A percentile compares a stretch with the other conserved stretches of the same genome.
These are phyloP conservation scores for Harpalus rufipes DNA, from an alignment of 2,888 invertebrate genomes.

Conservation along the genomic window DNA sequence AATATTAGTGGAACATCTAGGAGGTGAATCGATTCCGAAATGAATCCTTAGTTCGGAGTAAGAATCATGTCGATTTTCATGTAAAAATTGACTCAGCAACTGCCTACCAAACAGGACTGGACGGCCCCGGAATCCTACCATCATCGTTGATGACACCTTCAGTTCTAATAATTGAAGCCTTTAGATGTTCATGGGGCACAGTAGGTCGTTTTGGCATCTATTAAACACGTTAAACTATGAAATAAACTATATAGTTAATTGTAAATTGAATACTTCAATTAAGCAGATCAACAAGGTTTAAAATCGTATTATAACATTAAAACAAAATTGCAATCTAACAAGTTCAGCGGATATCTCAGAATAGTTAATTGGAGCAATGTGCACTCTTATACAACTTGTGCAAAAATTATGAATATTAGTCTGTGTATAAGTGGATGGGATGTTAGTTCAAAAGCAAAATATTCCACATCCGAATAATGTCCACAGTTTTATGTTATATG, in stretches of 20 bases:
- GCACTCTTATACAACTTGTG: too few relatives aligned
- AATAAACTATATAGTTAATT: slow-evolving; percentile 1
- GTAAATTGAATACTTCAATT: neutral
- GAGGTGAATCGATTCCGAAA: slow-evolving; percentile 15
- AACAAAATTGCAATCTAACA: too few relatives aligned
- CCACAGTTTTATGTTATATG: too few relatives aligned
- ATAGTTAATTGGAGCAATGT: too few relatives aligned
- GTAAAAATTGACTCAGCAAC: neutral
- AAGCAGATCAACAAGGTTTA: neutral
- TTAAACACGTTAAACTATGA: slow-evolving; percentile 2
- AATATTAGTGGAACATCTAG: neutral
- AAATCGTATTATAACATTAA: too few relatives aligned
- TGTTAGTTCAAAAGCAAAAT: too few relatives aligned
- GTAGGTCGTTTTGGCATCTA: slow-evolving; percentile 10
- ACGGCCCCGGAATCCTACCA: slow-evolving; percentile 3
- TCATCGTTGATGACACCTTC: slow-evolving; percentile 14
- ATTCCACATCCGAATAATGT: too few relatives aligned
- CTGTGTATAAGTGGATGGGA: too few relatives aligned
- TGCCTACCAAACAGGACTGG: neutral
- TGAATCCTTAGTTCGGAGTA: slow-evolving; percentile 5
- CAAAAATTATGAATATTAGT: too few relatives aligned
- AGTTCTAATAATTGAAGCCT: neutral
- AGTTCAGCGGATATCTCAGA: too few relatives aligned
- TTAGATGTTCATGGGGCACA: neutral
- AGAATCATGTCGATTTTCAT: neutral